phyloP scores from a whole-genome alignment of 2,888 invertebrate species.

The Caenorhabditis plicata region DNA sequence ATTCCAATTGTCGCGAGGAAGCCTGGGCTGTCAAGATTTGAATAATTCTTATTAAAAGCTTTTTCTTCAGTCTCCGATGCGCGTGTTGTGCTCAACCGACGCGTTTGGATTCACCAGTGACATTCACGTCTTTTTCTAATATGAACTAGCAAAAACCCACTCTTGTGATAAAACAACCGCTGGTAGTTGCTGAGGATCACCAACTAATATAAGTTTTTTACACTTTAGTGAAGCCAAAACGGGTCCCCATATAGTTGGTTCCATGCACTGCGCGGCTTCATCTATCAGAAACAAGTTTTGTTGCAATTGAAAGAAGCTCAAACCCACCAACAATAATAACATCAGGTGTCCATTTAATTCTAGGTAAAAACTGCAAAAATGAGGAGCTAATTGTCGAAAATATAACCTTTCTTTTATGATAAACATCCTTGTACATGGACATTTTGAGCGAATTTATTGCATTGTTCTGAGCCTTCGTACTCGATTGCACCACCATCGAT shows the following conservation, averaged over 20 bases:
- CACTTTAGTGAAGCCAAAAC: constrained; percentile 39
- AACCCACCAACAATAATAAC: constrained; percentile 35
- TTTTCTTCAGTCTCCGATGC: too few relatives aligned
- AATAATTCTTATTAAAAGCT: too few relatives aligned
- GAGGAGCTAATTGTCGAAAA: constrained; percentile 31
- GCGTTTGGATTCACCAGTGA: too few relatives aligned
- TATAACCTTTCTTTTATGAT: constrained; percentile 8
- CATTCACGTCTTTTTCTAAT: neutral
- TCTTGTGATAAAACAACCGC: constrained; percentile 31
- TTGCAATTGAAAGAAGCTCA: too few relatives aligned
- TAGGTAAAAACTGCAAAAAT: constrained; percentile 16
- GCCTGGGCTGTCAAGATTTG: too few relatives aligned
- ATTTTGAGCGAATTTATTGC: too few relatives aligned
- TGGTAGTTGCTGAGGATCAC: constrained; percentile 58
- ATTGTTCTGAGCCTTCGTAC: too few relatives aligned
- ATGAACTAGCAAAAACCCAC: constrained; percentile 2
- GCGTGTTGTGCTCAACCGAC: too few relatives aligned
- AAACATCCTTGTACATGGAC: constrained; percentile 8
- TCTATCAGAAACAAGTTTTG: constrained; percentile 1
- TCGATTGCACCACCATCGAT: too few relatives aligned
- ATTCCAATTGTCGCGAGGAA: too few relatives aligned
- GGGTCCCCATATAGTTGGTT: constrained; percentile 42
- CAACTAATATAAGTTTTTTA: constrained; percentile 46
- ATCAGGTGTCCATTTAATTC: constrained; percentile 28
- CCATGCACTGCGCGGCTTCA: constrained; percentile 45